A percentile compares a stretch with the other conserved stretches of the same genome.
Conservation (phyloP, 2,797 vertebrate species). For the Myotis myotis region DNA sequence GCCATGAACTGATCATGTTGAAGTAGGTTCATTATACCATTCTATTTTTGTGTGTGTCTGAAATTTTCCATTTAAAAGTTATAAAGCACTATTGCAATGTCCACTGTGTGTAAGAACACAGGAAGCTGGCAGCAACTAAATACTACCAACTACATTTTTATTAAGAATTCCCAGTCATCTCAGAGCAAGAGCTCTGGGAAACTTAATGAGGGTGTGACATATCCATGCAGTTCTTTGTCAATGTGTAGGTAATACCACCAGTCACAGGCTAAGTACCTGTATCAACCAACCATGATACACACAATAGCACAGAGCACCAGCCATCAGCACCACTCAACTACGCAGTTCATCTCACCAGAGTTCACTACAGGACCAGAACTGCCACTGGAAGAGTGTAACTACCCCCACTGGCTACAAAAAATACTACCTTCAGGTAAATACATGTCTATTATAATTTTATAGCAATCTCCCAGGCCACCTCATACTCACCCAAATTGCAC, state of each 20-base stretch:
- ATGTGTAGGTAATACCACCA: not conserved
- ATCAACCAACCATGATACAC: not conserved
- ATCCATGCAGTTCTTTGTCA: not conserved
- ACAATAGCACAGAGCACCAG: not conserved
- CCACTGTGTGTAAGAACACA: not conserved
- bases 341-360: not conserved
- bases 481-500: not conserved
- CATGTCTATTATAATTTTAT: not conserved
- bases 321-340: not conserved
- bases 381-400: not conserved
- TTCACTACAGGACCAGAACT: not conserved
- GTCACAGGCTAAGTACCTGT: not conserved
- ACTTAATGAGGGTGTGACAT: not conserved
- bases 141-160: not conserved
- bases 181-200: constrained; percentile 3
- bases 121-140: not conserved
- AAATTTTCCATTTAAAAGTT: not conserved
- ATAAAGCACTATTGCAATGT: not conserved
- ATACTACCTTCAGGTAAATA: not conserved
- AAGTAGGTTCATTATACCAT: not conserved
- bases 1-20: not conserved
- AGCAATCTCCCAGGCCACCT: not conserved
- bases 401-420: not conserved
- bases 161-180: not conserved
- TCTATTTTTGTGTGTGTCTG: not conserved